These are phyloP conservation scores for Apamea sordens DNA, from an alignment of 2,888 invertebrate genomes.

Conservation along the genomic window DNA sequence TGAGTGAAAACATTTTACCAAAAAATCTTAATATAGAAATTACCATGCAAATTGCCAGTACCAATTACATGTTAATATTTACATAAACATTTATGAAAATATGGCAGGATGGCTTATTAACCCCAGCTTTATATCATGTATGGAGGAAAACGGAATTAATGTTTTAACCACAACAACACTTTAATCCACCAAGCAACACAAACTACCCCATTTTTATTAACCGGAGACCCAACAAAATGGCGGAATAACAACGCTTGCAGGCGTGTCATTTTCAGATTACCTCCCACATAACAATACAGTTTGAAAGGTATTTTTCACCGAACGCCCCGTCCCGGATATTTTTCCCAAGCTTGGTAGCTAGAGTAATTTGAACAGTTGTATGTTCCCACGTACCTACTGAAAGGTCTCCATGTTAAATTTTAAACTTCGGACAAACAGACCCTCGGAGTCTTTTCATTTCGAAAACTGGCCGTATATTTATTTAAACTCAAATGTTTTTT, in stretches of 20 bases:
- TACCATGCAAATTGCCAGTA: neutral
- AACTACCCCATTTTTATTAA: constrained; percentile 48
- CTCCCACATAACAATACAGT: constrained; percentile 66
- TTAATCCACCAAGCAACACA: constrained; percentile 20
- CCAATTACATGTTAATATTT: constrained; percentile 9
- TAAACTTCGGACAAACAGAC: constrained; percentile 69
- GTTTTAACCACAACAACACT: neutral
- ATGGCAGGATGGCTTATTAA: neutral
- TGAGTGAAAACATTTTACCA: constrained; percentile 74
- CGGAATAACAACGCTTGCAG: constrained; percentile 59
- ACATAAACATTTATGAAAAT: constrained; percentile 9
- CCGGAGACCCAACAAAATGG: constrained; percentile 54
- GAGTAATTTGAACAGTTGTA: constrained; percentile 85
- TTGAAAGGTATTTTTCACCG: constrained; percentile 80
- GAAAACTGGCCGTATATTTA: constrained; percentile 41
- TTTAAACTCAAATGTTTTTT: constrained; percentile 51
- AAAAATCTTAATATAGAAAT: neutral
- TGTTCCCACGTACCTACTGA: constrained; percentile 79
- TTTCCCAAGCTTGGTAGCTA: constrained; percentile 73
- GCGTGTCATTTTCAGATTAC: constrained; percentile 70
- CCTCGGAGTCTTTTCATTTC: constrained; percentile 49
- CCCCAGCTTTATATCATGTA: neutral
- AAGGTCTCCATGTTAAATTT: constrained; percentile 71
- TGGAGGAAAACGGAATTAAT: neutral
- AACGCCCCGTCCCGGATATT: constrained; percentile 72